These are phyloP conservation scores for Sapayoa aenigma DNA, from an alignment of 2,113 vertebrate genomes.

Conservation along the genomic window DNA sequence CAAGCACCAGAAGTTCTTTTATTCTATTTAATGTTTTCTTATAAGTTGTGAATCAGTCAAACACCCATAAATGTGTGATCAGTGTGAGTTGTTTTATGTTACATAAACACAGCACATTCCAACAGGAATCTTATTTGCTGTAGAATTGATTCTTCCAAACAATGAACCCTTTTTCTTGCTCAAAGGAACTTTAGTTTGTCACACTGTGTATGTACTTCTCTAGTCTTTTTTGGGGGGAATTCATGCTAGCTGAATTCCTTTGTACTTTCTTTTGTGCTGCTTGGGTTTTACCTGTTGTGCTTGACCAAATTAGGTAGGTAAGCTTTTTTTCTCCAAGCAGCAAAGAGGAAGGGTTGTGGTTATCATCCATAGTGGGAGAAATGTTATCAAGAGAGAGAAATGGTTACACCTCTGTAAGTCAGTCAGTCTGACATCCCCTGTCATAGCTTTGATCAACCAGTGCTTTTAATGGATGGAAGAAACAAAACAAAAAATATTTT, in stretches of 20 bases:
- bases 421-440: neutral
- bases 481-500: neutral
- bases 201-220: neutral
- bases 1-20: neutral
- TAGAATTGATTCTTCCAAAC: neutral
- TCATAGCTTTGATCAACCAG: neutral
- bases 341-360: neutral
- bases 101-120: neutral
- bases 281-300: neutral
- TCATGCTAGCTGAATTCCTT: neutral
- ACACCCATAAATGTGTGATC: neutral
- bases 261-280: neutral
- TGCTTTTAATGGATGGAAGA: neutral
- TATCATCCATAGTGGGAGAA: neutral
- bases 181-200: neutral
- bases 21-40: neutral
- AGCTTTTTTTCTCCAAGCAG: neutral
- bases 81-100: neutral
- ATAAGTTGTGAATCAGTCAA: neutral
- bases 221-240: neutral
- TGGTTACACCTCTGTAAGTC: fast-evolving
- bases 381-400: neutral
- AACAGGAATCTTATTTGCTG: neutral
- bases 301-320: neutral
- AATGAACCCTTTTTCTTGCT: neutral